These are phyloP conservation scores for Drosophila prolongata DNA, from an alignment of 2,888 invertebrate species.

Conservation along the genomic window DNA sequence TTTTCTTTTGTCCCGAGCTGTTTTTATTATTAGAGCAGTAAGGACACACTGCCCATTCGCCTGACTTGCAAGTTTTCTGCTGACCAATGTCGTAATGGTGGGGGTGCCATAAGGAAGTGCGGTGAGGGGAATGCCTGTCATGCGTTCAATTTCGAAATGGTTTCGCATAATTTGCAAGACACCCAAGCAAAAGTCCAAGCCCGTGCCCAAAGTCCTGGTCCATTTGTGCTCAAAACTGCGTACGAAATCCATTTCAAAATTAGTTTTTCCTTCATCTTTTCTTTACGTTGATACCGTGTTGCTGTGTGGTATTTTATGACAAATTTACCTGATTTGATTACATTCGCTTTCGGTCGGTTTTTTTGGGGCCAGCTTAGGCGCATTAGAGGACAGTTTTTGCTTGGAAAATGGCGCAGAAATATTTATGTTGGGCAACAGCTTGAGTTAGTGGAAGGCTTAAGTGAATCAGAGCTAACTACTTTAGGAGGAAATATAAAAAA, in stretches of 20 bases:
- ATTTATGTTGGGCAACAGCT: slow-evolving; percentile 36
- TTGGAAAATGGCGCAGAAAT: slow-evolving; percentile 36
- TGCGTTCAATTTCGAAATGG: slow-evolving; percentile 82
- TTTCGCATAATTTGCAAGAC: slow-evolving; percentile 83
- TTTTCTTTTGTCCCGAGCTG: slow-evolving; percentile 75
- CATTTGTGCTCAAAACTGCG: slow-evolving; percentile 79
- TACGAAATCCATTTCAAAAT: slow-evolving; percentile 81
- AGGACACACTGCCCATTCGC: slow-evolving; percentile 40
- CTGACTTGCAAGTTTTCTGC: slow-evolving; percentile 82
- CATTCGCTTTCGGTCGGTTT: slow-evolving; percentile 50
- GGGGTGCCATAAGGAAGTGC: not conserved
- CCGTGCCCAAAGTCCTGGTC: slow-evolving; percentile 44
- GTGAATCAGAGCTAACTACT: not conserved
- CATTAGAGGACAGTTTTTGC: slow-evolving; percentile 32
- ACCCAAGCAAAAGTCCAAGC: slow-evolving; percentile 43
- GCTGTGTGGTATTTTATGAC: slow-evolving; percentile 77
- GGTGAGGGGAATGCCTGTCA: slow-evolving; percentile 55
- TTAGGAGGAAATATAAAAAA: not conserved
- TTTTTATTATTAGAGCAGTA: slow-evolving; percentile 68
- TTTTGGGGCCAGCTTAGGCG: slow-evolving; percentile 19
- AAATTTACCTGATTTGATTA: slow-evolving; percentile 84
- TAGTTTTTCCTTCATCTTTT: slow-evolving; percentile 58
- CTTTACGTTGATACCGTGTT: slow-evolving; percentile 26
- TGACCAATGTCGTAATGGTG: slow-evolving; percentile 76
- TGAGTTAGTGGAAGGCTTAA: slow-evolving; percentile 44